Base-by-base conservation (phyloP, 2,888 invertebrate genomes). In the Cryptocephalus primarius region DNA sequence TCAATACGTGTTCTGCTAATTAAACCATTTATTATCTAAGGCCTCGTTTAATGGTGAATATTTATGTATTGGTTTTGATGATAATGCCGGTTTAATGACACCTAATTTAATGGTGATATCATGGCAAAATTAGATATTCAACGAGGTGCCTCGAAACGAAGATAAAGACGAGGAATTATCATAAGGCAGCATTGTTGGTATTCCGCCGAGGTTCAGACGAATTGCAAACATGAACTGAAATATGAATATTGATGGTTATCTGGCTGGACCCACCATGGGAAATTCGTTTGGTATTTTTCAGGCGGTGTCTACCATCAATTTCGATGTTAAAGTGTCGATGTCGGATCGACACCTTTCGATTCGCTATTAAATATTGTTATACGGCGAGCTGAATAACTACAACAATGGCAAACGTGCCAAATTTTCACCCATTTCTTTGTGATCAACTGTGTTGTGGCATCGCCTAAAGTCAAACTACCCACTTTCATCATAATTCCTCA, bases 1-100 rank as follows among this genome's bases (percentile, higher is more conserved):
- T 50, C 55, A 51, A 54, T 57, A 60, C 59, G 59, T 60, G 59
- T 52, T 55, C 50, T 53, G 57, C 54, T 60, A 60, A 58, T 60
- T 60, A 58, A 58, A 56, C 54, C 54, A 56, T 55, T 54, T 52
- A 54, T 57, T 55, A 58, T 56, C 54, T 52, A 53, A 53, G 52
- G 47, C 49, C 51, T 51, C 55, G 53, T 51, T 50, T 48, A 47
- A 42, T 47, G 48, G 48, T 53, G 50, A 48, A 51, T 55, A 53
- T 55, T 55, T 55, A 45, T 22, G 22, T 48, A 51, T 52, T 55
- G 48, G 51, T 50, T 51, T 49, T 39, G 48, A 47, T 48, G 50
- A 53, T 51, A 49, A 51, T 13, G 50, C 43, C 43, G 43, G 55
- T 55, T 53, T 55, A 55, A 53, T 55, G 55, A 55, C 52, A 53